phyloP scores from a whole-genome alignment of 2,888 invertebrate species.

The Pseudanteris insignis region DNA sequence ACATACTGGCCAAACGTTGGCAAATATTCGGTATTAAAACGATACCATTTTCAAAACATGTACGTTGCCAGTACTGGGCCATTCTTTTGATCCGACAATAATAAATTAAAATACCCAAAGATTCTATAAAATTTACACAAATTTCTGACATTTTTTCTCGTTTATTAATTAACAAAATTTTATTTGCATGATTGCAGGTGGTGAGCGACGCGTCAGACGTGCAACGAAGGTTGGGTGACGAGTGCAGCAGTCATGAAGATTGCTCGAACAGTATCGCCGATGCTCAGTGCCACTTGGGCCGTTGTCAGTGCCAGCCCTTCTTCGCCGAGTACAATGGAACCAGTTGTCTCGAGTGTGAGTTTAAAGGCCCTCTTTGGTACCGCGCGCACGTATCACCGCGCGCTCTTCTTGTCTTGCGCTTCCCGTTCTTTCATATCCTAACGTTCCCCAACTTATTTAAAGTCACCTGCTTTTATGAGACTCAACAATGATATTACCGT shows the following conservation, averaged over 20 bases:
- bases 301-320: constrained; percentile 84
- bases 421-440: constrained; percentile 21
- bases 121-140: too few species aligned
- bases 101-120: too few species aligned
- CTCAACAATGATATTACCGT: constrained; percentile 19
- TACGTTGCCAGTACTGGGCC: too few species aligned
- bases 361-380: constrained; percentile 32
- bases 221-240: constrained; percentile 69
- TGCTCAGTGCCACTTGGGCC: constrained; percentile 75
- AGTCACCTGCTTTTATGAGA: constrained; percentile 26
- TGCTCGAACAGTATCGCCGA: constrained; percentile 72
- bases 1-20: too few species aligned
- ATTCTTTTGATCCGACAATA: too few species aligned
- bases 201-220: constrained; percentile 45
- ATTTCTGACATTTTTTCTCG: too few species aligned
- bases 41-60: too few species aligned
- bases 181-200: constrained; percentile 46
- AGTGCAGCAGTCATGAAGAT: constrained; percentile 73
- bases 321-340: constrained; percentile 82
- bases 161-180: not conserved
- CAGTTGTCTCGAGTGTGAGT: constrained; percentile 84
- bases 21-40: too few species aligned
- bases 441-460: constrained; percentile 29
- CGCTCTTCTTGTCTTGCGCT: constrained; percentile 17
- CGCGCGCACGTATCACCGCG: constrained; percentile 30